A percentile compares a stretch with the other conserved stretches of the same genome.
Conservation (phyloP, 2,797 vertebrate species). For the Coregonus ussuriensis region DNA sequence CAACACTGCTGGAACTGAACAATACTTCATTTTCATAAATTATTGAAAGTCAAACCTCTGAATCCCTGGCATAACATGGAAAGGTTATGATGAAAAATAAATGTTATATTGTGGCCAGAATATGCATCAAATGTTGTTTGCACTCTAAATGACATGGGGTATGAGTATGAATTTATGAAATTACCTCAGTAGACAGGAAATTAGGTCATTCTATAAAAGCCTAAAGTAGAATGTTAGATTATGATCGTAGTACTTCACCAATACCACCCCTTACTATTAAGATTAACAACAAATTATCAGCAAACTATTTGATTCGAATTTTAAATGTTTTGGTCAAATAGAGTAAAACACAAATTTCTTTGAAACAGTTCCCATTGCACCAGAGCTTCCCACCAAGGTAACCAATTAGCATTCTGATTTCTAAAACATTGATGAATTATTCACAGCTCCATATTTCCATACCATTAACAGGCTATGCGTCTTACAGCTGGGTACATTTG, state of each 20-base stretch:
- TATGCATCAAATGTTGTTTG: not conserved
- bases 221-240: not conserved
- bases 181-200: not conserved
- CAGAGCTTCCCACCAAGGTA: conserved; percentile 68
- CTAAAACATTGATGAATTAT: conserved; percentile 79
- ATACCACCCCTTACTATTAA: not conserved
- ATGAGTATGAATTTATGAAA: not conserved
- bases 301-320: not conserved
- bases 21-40: conserved; percentile 23
- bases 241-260: not conserved
- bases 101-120: not conserved
- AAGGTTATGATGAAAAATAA: too few relatives aligned
- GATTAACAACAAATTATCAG: not conserved
- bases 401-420: conserved; percentile 76
- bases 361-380: conserved; percentile 66
- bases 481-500: conserved; percentile 69
- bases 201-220: not conserved
- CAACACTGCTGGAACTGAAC: conserved; percentile 28
- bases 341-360: conserved; percentile 27
- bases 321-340: not conserved
- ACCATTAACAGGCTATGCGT: conserved; percentile 65
- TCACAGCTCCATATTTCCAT: conserved; percentile 67
- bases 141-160: not conserved
- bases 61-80: not conserved
- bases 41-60: not conserved